Evolutionary conservation across 2,113 vertebrate genomes (phyloP).

Genomic region (Phyllopteryx taeniolatus): DNA sequence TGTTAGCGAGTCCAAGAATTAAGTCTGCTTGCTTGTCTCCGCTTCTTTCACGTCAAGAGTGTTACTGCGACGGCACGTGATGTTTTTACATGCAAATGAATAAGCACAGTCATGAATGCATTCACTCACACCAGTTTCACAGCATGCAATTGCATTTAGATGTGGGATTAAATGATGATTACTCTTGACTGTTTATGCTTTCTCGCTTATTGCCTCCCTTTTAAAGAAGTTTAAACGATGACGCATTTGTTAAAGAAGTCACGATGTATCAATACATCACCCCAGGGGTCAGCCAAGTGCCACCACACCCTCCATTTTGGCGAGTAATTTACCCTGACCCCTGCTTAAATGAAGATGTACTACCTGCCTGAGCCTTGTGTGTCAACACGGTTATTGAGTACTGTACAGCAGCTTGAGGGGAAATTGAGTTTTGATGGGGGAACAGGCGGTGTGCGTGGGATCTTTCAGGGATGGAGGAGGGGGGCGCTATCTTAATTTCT

Average conservation of each 20-base stretch:
- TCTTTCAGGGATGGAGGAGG: slow-evolving; percentile 12
- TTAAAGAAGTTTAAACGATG: background rate
- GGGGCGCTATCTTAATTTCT: slow-evolving; percentile 67
- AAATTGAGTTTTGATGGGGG: slow-evolving; percentile 36
- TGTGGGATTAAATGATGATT: background rate
- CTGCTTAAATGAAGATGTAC: slow-evolving; percentile 47
- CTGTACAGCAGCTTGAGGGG: slow-evolving; percentile 42
- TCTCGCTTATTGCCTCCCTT: background rate
- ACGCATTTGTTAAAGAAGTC: slow-evolving; percentile 6
- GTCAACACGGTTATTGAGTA: slow-evolving; percentile 67
- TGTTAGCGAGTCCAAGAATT: slow-evolving; percentile 36
- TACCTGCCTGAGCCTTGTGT: slow-evolving; percentile 47
- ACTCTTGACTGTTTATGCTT: background rate
- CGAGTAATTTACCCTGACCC: slow-evolving; percentile 30
- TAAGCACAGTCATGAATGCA: background rate
- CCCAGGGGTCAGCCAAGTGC: slow-evolving; percentile 23
- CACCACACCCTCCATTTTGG: slow-evolving; percentile 9
- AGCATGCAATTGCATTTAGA: background rate
- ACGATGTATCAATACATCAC: slow-evolving; percentile 25
- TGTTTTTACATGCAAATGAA: background rate
- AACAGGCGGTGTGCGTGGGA: slow-evolving; percentile 22
- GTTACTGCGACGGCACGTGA: background rate
- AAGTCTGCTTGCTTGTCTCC: background rate
- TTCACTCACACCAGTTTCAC: background rate
- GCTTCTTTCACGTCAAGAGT: background rate